Base-by-base conservation (phyloP, 92 coral and sea anemone species). In the Desmophyllum pertusum region DNA sequence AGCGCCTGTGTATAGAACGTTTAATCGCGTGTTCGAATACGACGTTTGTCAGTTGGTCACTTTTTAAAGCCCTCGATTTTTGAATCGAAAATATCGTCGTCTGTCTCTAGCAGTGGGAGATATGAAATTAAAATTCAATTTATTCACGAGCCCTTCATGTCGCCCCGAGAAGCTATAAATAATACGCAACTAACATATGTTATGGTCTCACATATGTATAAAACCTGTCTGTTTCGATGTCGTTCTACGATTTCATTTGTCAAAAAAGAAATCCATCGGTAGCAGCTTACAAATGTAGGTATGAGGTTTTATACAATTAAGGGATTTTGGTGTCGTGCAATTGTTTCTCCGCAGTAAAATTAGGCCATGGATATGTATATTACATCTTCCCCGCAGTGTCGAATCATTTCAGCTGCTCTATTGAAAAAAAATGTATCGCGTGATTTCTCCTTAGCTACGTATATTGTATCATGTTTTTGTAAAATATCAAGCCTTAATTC, bases 101-200 rank as follows among this genome's bases (percentile, higher is more conserved):
- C 53, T 35, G 36, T 67, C 13, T 21, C 15, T 36, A 80, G 36
- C 84, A 51, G 84, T 50, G 8, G 84, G 84, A 63, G 68, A 51
- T 68, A 3, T n/a, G n/a, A n/a, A n/a, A 80, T 80, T 80, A 33
- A 67, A 68, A 80, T 80, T 23, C 30, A 52, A 21, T 48, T 64
- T 67, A 68, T 80, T 80, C 66, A 38, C 18, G 65, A 51, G 33
- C 21, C n/a, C 31, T 33, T 75, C 35, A 23, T 37, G 41, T 67
- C 36, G 27, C 73, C 18, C 13, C 41, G 25, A 67, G 42, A 37
- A 35, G 18, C 15, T 13, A 21, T 50, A n/a, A n/a, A n/a, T n/a
- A n/a, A n/a, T n/a, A n/a, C n/a, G n/a, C n/a, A n/a, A n/a, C n/a
- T n/a, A n/a, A 46, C 10, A 18, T 0, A 59, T 9, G 65, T 59